Base-by-base conservation (phyloP, 2,113 vertebrate species). In the Monopterus albus region DNA sequence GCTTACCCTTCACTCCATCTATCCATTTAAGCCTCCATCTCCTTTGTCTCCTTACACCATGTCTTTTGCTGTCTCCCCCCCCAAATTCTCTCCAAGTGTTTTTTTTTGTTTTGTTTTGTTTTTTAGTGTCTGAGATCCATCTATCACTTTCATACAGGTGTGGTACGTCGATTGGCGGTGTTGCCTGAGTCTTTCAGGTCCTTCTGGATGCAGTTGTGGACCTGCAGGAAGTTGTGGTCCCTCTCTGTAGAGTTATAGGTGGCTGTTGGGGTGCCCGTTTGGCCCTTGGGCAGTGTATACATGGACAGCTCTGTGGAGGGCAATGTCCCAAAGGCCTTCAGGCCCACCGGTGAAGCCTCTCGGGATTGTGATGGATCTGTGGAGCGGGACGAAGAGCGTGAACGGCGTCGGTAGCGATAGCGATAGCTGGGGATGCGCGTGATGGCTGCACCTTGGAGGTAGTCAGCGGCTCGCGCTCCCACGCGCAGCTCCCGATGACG, bases 221-320 rank as follows among this genome's bases (percentile, higher is more conserved):
- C 96, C 92, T 99, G 97, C 73, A 99, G 95, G 95, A 98, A 99
- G 92, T 96, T 96, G 94, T 97, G 96, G 93, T 98, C 96, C 89
- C 96, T 95, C 92, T 97, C 95, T 1, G 85, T 88, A 55, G 97
- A 98, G 94, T 98, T 96, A 94, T 99, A 99, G 92, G 95, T 96
- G 91, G 96, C 93, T 82, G 96, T 96, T 26, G 96, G 96, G 26
- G 96, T 96, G 87, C 92, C 91, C 33, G 87, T 95, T 91, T 71
- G 77, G 79, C 94, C 93, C 92, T 97, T 98, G 88, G 94, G 95
- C 90, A 99, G 94, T 72, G 96, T 96, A 88, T 98, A 99, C 96
- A 98, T 97, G 87, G 96, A 97, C 86, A 98, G 96, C 92, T 98
- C 97, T 28, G 97, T 98, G 91, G 96, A 97, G 49, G 97, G 96